A percentile compares a stretch with the other conserved stretches of the same genome.
These are phyloP conservation scores for Trachops cirrhosus DNA, from an alignment of 2,797 vertebrate genomes.

Conservation along the genomic window DNA sequence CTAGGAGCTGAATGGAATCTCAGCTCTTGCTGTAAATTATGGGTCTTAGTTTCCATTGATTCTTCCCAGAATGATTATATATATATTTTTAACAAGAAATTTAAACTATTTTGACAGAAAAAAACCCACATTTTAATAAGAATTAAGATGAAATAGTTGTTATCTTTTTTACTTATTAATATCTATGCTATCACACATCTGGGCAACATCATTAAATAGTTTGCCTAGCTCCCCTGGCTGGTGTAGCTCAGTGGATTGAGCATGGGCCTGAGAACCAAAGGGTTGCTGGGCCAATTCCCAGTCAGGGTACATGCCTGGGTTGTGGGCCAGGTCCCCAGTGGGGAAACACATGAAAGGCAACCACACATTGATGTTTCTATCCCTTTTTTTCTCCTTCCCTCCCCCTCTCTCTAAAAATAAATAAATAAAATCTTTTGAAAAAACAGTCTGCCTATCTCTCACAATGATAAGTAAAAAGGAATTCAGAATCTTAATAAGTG, in stretches of 20 bases:
- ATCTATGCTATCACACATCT: background rate
- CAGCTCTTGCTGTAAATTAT: background rate
- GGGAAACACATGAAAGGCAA: too few species aligned
- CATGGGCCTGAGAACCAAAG: too few species aligned
- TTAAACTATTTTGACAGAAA: background rate
- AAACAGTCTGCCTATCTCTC: background rate
- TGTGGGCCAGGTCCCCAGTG: too few species aligned
- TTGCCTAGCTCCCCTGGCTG: background rate
- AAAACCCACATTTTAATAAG: background rate
- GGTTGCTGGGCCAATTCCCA: too few species aligned
- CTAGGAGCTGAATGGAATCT: background rate
- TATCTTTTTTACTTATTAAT: background rate
- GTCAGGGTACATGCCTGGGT: too few species aligned
- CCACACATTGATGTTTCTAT: too few species aligned
- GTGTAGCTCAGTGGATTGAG: too few species aligned
- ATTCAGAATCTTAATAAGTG: background rate
- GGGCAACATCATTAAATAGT: background rate
- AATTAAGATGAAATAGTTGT: background rate
- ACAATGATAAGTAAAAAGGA: background rate
- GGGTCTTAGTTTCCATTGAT: background rate
- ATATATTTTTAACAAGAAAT: background rate
- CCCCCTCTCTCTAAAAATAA: too few species aligned
- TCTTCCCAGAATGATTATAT: background rate
- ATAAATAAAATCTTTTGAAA: too few species aligned
- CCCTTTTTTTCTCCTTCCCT: too few species aligned